These are phyloP conservation scores for Charina bottae DNA, from an alignment of 2,113 vertebrate species.

Conservation along the genomic window DNA sequence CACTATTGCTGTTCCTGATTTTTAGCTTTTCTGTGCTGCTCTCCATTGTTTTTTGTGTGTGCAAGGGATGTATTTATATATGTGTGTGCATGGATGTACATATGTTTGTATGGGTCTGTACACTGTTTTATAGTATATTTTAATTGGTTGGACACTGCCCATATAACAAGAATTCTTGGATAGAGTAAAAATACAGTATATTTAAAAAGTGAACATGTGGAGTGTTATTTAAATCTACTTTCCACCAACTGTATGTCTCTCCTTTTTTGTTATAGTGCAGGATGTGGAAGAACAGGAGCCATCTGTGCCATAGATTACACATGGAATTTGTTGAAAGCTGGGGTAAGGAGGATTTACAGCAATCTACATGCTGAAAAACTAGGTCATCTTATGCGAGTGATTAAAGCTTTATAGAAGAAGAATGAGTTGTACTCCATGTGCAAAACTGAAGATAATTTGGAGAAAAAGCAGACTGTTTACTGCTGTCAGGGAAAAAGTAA, in stretches of 20 bases:
- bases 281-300: slow-evolving; percentile 97
- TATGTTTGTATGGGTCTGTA: not conserved
- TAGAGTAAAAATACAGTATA: not conserved
- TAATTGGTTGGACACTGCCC: not conserved
- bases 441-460: slow-evolving; percentile 2
- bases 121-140: not conserved
- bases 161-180: not conserved
- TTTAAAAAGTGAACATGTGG: not conserved
- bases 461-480: not conserved
- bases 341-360: slow-evolving; percentile 79
- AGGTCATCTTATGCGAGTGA: slow-evolving; percentile 20
- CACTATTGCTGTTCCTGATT: too few relatives aligned
- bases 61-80: too few relatives aligned
- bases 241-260: slow-evolving; percentile 40
- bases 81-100: not conserved
- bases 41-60: too few relatives aligned
- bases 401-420: slow-evolving; percentile 18
- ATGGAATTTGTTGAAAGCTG: slow-evolving; percentile 98
- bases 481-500: not conserved
- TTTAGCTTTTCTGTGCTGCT: too few relatives aligned
- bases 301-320: slow-evolving; percentile 99
- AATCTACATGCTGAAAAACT: slow-evolving; percentile 29
- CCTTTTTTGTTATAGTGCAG: slow-evolving; percentile 82
- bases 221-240: slow-evolving; percentile 15
- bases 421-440: slow-evolving; percentile 15